phyloP scores from a whole-genome alignment of 2,888 invertebrate species.

The Zygothrica quintamaculata region DNA sequence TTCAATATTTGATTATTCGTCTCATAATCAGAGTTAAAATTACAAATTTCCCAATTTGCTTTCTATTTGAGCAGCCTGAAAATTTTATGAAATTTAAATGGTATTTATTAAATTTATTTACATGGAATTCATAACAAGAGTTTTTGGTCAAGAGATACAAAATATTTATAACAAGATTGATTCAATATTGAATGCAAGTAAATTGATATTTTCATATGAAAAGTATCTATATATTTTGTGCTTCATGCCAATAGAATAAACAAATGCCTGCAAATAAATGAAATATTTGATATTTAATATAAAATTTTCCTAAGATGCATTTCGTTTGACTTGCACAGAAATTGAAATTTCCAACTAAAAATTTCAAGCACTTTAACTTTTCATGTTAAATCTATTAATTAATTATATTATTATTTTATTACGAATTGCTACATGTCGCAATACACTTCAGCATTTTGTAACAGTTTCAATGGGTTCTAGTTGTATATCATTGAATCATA shows the following conservation, averaged over 20 bases:
- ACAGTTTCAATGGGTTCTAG: too few species aligned
- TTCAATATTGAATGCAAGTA: not conserved
- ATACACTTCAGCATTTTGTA: conserved; percentile 10
- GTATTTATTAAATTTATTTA: conserved; percentile 23
- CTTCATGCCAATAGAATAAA: too few species aligned
- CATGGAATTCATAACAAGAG: conserved; percentile 12
- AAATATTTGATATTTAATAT: conserved; percentile 1
- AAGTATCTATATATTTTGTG: not conserved
- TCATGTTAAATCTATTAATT: not conserved
- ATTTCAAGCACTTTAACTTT: not conserved
- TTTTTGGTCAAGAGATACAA: not conserved
- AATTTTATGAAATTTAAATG: not conserved
- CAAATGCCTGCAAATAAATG: not conserved
- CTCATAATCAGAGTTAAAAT: conserved; percentile 6
- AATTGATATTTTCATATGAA: not conserved
- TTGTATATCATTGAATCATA: too few species aligned
- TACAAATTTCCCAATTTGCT: conserved; percentile 8
- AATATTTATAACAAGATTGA: too few species aligned
- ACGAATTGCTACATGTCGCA: too few species aligned
- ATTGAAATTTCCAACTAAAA: too few species aligned
- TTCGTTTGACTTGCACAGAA: not conserved
- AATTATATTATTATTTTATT: too few species aligned
- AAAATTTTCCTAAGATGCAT: not conserved
- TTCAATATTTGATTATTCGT: conserved; percentile 10
- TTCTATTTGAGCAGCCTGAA: conserved; percentile 6